phyloP scores from a whole-genome alignment of 2,113 vertebrate genomes.

The Lophura nycthemera region DNA sequence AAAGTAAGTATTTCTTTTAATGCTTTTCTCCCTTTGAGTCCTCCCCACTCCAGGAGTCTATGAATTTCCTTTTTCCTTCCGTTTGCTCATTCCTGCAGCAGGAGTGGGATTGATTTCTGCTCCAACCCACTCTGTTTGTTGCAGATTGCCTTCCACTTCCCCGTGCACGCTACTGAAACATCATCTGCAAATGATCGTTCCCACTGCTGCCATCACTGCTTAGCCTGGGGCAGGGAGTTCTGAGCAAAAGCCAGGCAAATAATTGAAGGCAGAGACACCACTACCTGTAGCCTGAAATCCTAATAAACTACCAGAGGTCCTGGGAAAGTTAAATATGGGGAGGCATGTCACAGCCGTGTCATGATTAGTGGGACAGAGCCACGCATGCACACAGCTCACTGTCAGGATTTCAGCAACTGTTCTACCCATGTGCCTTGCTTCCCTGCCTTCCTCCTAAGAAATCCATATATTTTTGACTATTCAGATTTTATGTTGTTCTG shows the following conservation, averaged over 20 bases:
- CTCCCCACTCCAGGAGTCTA: neutral
- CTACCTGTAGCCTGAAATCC: constrained; percentile 41
- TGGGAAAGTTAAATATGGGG: constrained; percentile 66
- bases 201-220: neutral
- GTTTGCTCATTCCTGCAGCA: constrained; percentile 7
- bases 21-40: neutral
- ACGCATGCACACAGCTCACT: neutral
- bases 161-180: constrained; percentile 12
- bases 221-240: constrained; percentile 34
- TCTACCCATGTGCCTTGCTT: rapidly evolving
- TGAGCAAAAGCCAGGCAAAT: neutral
- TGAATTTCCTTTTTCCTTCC: neutral
- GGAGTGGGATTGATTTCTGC: constrained; percentile 39
- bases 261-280: constrained; percentile 45
- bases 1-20: neutral
- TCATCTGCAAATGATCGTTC: constrained; percentile 52
- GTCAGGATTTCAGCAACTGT: rapidly evolving
- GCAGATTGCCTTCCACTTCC: constrained; percentile 56
- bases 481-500: neutral
- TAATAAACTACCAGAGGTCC: constrained; percentile 61
- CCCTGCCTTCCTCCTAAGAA: neutral
- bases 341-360: neutral
- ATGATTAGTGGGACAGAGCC: constrained; percentile 46
- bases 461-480: rapidly evolving
- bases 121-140: constrained; percentile 46